phyloP scores from a whole-genome alignment of 2,888 invertebrate species.

The Scaptomyza flava region DNA sequence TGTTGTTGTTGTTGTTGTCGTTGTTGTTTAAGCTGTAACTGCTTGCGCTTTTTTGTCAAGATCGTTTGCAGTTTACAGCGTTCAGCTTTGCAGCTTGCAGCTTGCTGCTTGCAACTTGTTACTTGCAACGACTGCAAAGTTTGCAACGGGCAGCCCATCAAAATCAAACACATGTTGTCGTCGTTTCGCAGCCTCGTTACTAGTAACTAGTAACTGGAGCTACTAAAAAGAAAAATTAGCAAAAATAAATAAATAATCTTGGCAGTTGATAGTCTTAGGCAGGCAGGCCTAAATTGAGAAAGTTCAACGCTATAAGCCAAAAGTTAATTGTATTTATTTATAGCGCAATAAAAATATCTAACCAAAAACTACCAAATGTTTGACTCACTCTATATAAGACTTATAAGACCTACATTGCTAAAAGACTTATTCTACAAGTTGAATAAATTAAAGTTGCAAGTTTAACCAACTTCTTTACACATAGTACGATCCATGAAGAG shows the following conservation, averaged over 20 bases:
- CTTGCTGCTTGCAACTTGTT: neutral
- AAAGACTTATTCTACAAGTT: no score
- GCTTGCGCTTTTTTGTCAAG: slow-evolving; percentile 52
- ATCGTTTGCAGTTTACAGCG: slow-evolving; percentile 40
- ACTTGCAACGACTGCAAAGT: neutral
- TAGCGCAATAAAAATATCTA: no score
- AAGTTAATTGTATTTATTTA: neutral
- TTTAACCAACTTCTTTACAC: no score
- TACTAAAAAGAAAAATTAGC: neutral
- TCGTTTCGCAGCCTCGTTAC: slow-evolving; percentile 24
- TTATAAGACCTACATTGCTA: no score
- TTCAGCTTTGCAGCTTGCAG: neutral
- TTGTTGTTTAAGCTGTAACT: slow-evolving; percentile 18
- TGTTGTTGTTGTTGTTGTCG: slow-evolving; percentile 23
- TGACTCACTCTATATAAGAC: no score
- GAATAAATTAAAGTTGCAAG: no score
- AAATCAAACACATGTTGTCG: slow-evolving; percentile 60
- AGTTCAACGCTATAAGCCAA: neutral
- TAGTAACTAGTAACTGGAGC: slow-evolving; percentile 9
- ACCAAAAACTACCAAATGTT: no score
- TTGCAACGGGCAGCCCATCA: slow-evolving; percentile 32
- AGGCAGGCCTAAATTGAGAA: neutral
- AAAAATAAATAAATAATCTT: slow-evolving; percentile 2
- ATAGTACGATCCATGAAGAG: no score
- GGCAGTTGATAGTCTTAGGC: slow-evolving; percentile 1